A percentile compares a stretch with the other conserved stretches of the same genome.
Evolutionary conservation across 2,888 invertebrate species (phyloP).

Genomic region (Notocelia uddmanniana): DNA sequence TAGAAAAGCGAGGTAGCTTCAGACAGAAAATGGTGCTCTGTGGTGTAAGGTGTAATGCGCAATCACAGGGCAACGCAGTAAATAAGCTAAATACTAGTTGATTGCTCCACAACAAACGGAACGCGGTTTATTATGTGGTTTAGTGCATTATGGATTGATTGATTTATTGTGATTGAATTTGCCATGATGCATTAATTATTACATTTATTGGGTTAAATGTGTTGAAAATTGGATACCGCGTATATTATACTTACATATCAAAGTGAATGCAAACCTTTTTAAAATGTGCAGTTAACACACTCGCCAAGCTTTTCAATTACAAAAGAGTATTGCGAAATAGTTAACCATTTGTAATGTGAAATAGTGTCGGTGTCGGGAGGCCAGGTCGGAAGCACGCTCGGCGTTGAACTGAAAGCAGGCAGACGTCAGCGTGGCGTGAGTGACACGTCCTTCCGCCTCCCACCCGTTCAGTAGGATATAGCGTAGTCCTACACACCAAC

Average conservation of each 20-base stretch:
- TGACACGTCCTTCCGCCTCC: conserved; percentile 81
- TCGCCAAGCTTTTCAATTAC: conserved; percentile 27
- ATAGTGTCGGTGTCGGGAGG: conserved; percentile 70
- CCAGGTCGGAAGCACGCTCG: conserved; percentile 76
- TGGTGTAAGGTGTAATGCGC: neutral
- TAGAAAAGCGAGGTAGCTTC: neutral
- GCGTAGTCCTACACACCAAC: conserved; percentile 56
- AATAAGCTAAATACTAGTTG: neutral
- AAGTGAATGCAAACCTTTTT: no score
- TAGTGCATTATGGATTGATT: conserved; percentile 11
- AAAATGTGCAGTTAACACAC: neutral
- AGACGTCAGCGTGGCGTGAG: conserved; percentile 73
- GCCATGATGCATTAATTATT: neutral
- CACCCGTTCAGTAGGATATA: conserved; percentile 61
- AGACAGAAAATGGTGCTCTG: neutral
- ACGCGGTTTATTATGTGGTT: neutral
- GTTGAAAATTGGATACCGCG: neutral
- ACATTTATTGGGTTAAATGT: no score
- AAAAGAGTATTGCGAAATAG: conserved; percentile 53
- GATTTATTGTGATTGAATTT: conserved; percentile 11
- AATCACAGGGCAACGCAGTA: neutral
- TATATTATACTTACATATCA: no score
- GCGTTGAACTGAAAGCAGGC: conserved; percentile 75
- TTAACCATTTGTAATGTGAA: conserved; percentile 59
- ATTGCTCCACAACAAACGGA: conserved; percentile 1